These are phyloP conservation scores for Syngnathus scovelli DNA, from an alignment of 2,113 vertebrate genomes.

Conservation along the genomic window DNA sequence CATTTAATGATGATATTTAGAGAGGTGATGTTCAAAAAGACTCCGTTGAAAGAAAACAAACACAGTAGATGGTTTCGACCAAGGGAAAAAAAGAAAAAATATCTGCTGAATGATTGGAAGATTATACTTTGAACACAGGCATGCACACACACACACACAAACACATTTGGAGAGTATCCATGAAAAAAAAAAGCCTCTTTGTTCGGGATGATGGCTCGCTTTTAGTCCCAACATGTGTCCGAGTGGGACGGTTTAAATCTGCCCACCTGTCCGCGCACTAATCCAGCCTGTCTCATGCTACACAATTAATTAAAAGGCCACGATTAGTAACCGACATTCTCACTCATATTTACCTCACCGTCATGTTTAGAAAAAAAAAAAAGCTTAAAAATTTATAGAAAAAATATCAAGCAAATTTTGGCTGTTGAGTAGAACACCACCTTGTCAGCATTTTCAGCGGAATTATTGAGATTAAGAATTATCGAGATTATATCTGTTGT, in stretches of 20 bases:
- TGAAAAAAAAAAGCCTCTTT: slow-evolving; percentile 52
- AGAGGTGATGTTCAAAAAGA: neutral
- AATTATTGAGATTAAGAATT: slow-evolving; percentile 61
- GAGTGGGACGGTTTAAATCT: slow-evolving; percentile 60
- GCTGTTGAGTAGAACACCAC: neutral
- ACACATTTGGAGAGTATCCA: slow-evolving; percentile 50
- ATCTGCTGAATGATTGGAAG: neutral
- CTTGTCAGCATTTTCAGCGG: slow-evolving; percentile 50
- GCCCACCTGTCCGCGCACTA: slow-evolving; percentile 66
- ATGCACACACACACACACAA: slow-evolving; percentile 4
- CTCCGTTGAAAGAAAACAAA: neutral
- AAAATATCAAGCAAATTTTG: neutral
- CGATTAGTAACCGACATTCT: slow-evolving; percentile 66
- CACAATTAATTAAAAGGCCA: slow-evolving; percentile 68
- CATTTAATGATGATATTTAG: neutral
- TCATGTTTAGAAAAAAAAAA: slow-evolving; percentile 16
- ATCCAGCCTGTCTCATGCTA: slow-evolving; percentile 60
- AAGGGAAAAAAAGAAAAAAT: neutral
- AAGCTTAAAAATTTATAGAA: slow-evolving; percentile 4
- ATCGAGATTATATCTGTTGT: slow-evolving; percentile 59
- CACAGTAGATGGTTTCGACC: neutral
- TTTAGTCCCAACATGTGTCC: slow-evolving; percentile 65
- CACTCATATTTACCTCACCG: slow-evolving; percentile 32
- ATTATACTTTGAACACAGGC: neutral
- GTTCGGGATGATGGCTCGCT: slow-evolving; percentile 53